Base-by-base conservation (phyloP, 92 coral and sea anemone genomes). In the Nematostella vectensis region DNA sequence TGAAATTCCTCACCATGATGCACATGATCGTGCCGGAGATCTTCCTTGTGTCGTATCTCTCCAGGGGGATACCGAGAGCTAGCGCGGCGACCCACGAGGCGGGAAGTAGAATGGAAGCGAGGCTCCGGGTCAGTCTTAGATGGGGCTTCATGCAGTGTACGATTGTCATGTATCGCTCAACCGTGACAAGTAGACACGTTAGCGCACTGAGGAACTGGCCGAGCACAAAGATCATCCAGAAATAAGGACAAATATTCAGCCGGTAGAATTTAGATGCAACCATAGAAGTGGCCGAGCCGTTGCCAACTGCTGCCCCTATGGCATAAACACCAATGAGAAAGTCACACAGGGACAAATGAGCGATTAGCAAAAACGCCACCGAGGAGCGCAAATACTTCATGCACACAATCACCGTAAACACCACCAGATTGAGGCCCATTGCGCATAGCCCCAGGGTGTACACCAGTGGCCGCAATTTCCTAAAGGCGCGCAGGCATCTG, bases 21-120 rank as follows among this genome's bases (percentile, higher is more conserved):
- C 76, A 69, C 76, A 69, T 69, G 19, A 13, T 59, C 20, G 51
- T 69, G 15, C 60, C 76, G 11, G 52, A 16, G 52, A 50, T 59
- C 19, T 16, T 25, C 12, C 25, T 11, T 8, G 38, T 11, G 38
- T 71, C 63, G 25, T 65, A 65, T 29, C 11, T 25, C 27, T 64
- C 18, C 8, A 72, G 29, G 13, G 51, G 31, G 15, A 65, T 42
- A n/a, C 65, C 64, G 0, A 28, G 23, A 4, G 3, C 51, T 0
- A 50, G 50, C 11, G 44, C 57, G 17, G 47, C 27, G 8, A 56
- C 15, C 38, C 61, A 51, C 13, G 11, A 28, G 27, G 28, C 21
- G 1, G 22, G 50, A 17, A 39, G 26, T 0, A 50, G 13, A 1
- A 50, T 15, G 13, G 37, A 17, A 13, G 69, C 52, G 15, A 17